Percentiles rank a stretch among this genome's conserved stretches.
Conservation (phyloP, 2,888 invertebrate genomes). For the Cheiracanthium punctorium region DNA sequence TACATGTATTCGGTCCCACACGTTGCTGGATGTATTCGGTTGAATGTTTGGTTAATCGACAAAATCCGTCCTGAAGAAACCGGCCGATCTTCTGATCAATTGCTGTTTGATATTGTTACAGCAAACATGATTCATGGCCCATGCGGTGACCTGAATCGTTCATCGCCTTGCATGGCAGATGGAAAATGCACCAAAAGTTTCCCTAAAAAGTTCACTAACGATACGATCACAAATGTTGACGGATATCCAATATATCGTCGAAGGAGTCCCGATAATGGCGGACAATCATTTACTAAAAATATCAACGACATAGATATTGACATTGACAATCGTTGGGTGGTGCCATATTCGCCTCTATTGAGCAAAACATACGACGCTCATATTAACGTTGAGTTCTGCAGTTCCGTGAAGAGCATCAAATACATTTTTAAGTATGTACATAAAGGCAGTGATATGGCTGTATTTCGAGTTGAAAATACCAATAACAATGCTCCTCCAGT, state of each 20-base stretch:
- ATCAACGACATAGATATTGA: slow-evolving; percentile 17
- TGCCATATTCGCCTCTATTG: slow-evolving; percentile 15
- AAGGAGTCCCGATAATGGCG: slow-evolving; percentile 33
- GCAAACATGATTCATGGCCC: slow-evolving; percentile 13
- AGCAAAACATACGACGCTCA: slow-evolving; percentile 22
- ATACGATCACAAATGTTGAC: slow-evolving; percentile 32
- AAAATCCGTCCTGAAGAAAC: slow-evolving; percentile 69
- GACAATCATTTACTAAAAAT: slow-evolving; percentile 28
- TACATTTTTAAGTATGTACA: slow-evolving; percentile 23
- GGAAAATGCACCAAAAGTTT: slow-evolving; percentile 38
- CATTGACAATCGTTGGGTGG: slow-evolving; percentile 7
- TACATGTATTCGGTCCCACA: slow-evolving; percentile 17
- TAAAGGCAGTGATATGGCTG: slow-evolving; percentile 39
- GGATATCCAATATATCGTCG: slow-evolving; percentile 42
- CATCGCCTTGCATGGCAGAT: slow-evolving; percentile 29
- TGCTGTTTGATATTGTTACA: slow-evolving; percentile 7
- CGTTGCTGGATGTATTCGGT: not conserved
- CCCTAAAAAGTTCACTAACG: slow-evolving; percentile 21
- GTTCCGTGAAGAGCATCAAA: slow-evolving; percentile 32
- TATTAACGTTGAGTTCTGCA: slow-evolving; percentile 32
- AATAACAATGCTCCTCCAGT: not conserved
- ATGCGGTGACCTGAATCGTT: slow-evolving; percentile 27
- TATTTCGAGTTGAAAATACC: slow-evolving; percentile 22
- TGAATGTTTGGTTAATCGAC: slow-evolving; percentile 36
- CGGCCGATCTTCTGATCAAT: no score